phyloP scores from a whole-genome alignment of 2,113 vertebrate genomes.

The Mandrillus leucophaeus region DNA sequence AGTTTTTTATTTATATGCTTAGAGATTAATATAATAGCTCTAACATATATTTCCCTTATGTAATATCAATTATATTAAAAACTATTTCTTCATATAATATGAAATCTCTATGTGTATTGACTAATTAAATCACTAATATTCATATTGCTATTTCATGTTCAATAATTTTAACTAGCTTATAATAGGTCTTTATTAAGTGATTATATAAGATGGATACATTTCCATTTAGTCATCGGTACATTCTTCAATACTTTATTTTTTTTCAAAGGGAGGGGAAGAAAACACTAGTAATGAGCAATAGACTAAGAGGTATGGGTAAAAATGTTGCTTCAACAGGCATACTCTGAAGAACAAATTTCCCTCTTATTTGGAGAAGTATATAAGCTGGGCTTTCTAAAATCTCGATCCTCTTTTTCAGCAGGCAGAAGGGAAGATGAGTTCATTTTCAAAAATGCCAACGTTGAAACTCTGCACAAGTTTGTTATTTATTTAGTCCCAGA shows the following conservation, averaged over 20 bases:
- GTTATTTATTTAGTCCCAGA: neutral
- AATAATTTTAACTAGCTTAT: slow-evolving; percentile 15
- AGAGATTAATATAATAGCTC: neutral
- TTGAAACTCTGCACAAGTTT: neutral
- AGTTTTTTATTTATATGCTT: slow-evolving; percentile 54
- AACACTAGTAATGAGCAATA: neutral
- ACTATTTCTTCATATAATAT: neutral
- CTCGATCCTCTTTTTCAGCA: neutral
- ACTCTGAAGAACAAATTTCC: neutral
- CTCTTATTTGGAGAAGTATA: slow-evolving; percentile 1
- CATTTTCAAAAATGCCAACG: neutral
- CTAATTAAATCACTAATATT: neutral
- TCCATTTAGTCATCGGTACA: neutral
- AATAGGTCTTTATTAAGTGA: neutral
- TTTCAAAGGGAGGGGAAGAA: neutral
- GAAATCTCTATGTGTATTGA: neutral
- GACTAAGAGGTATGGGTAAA: neutral
- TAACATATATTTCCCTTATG: neutral
- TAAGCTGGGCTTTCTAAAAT: neutral
- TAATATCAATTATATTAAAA: slow-evolving; percentile 27
- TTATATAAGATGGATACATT: neutral
- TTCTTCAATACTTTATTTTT: neutral
- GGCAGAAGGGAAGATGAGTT: neutral
- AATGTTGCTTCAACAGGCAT: neutral
- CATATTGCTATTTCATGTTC: neutral